A percentile compares a stretch with the other conserved stretches of the same genome.
phyloP scores from a whole-genome alignment of 2,888 invertebrate genomes.

The Leucophora obtusa region DNA sequence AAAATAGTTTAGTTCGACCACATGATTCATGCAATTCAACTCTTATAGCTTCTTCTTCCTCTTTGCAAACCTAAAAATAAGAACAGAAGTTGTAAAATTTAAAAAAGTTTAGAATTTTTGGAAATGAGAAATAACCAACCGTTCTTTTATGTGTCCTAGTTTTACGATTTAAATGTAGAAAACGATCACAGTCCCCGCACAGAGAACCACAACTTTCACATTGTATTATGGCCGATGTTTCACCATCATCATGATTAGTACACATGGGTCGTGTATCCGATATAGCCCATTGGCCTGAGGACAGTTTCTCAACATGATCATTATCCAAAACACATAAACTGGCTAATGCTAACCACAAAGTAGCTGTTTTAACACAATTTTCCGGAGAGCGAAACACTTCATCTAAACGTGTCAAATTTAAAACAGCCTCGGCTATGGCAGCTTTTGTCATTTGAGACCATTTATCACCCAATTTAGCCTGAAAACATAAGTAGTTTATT shows the following conservation, averaged over 20 bases:
- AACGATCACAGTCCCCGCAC: constrained; percentile 97
- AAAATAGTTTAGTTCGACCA: constrained; percentile 96
- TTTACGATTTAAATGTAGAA: constrained; percentile 93
- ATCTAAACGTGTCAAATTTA: constrained; percentile 88
- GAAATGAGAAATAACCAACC: constrained; percentile 65
- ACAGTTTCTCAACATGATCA: constrained; percentile 90
- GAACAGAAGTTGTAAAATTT: background rate
- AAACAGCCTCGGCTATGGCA: constrained; percentile 91
- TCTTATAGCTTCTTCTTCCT: constrained; percentile 96
- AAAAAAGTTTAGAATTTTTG: no score
- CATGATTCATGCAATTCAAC: constrained; percentile 98
- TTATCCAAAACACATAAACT: constrained; percentile 95
- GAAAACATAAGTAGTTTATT: constrained; percentile 58
- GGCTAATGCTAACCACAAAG: constrained; percentile 94
- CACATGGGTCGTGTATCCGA: constrained; percentile 87
- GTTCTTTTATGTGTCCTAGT: constrained; percentile 89
- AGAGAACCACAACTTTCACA: constrained; percentile 94
- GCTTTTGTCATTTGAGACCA: constrained; percentile 94
- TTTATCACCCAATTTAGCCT: constrained; percentile 91
- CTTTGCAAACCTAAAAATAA: constrained; percentile 84
- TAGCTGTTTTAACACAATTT: constrained; percentile 89
- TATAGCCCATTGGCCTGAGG: constrained; percentile 87
- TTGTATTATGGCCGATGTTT: constrained; percentile 94
- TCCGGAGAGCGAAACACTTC: constrained; percentile 87
- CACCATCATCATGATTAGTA: constrained; percentile 97